These are phyloP conservation scores for Eonycteris spelaea DNA, from an alignment of 2,113 vertebrate genomes.

Conservation along the genomic window DNA sequence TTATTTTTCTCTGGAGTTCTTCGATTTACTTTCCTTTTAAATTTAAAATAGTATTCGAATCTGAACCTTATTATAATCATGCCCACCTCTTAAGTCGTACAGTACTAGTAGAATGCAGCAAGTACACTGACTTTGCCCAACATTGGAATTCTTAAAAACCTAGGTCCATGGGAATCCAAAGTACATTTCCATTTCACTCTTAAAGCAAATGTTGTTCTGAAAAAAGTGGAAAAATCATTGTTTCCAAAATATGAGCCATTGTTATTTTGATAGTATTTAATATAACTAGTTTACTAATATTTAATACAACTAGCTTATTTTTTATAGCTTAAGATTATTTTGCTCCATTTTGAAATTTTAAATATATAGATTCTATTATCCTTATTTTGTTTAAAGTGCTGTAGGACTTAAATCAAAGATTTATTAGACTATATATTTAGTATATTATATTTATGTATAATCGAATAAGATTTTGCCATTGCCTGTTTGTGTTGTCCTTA, in stretches of 20 bases:
- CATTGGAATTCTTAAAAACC: not conserved
- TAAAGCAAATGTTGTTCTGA: not conserved
- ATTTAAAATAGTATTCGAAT: not conserved
- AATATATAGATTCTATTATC: not conserved
- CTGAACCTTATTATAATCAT: not conserved
- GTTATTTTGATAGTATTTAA: not conserved
- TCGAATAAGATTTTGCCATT: not conserved
- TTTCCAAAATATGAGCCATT: not conserved
- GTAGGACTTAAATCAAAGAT: not conserved
- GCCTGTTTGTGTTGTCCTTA: not conserved
- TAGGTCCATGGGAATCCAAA: not conserved
- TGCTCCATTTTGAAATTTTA: not conserved
- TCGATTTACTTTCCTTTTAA: not conserved
- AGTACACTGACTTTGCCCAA: not conserved
- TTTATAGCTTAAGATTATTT: not conserved
- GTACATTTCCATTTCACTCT: not conserved
- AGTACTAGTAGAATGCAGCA: not conserved
- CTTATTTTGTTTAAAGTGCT: not conserved
- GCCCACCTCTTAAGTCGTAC: not conserved
- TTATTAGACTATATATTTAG: not conserved
- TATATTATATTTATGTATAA: no score
- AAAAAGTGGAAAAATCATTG: not conserved
- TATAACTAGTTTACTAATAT: not conserved
- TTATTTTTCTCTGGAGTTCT: not conserved
- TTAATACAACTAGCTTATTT: not conserved